Evolutionary conservation across 2,888 invertebrate genomes (phyloP).

Genomic region (Hemithea aestivaria): DNA sequence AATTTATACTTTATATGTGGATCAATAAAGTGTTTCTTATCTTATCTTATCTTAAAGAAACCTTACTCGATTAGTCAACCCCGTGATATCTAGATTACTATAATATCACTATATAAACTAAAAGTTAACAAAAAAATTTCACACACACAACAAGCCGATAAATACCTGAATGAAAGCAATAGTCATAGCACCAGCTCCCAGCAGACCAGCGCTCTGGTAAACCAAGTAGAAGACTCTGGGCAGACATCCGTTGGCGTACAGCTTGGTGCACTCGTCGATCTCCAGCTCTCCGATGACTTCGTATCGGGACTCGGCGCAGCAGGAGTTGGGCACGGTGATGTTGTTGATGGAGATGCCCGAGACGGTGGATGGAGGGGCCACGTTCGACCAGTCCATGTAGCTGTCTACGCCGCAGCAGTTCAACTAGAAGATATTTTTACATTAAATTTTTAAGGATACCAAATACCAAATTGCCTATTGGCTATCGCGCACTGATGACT

Average conservation of each 20-base stretch:
- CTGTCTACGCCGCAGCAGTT: constrained; percentile 83
- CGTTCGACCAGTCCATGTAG: constrained; percentile 80
- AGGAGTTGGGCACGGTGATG: constrained; percentile 79
- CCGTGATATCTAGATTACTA: too few species aligned
- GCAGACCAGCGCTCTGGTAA: constrained; percentile 84
- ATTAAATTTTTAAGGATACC: too few species aligned
- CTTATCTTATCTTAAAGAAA: not conserved
- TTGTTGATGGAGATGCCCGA: constrained; percentile 54
- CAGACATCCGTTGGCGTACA: constrained; percentile 80
- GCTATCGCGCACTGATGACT: too few species aligned
- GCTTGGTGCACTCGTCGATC: constrained; percentile 52
- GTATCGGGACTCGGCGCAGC: constrained; percentile 66
- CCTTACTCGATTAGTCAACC: not conserved
- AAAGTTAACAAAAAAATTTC: too few species aligned
- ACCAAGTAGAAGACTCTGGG: constrained; percentile 79
- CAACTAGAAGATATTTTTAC: constrained; percentile 69
- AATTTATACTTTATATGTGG: too few species aligned
- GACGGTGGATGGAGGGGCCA: constrained; percentile 36
- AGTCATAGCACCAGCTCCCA: constrained; percentile 88
- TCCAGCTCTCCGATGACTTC: constrained; percentile 30
- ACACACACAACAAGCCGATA: too few species aligned
- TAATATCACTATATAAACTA: too few species aligned
- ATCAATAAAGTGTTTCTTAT: too few species aligned
- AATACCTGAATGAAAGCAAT: constrained; percentile 90
- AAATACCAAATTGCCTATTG: too few species aligned